Percentiles rank a stretch among this genome's conserved stretches.
Evolutionary conservation across 2,797 vertebrate genomes (phyloP).

Genomic region (Chrosomus eos): DNA sequence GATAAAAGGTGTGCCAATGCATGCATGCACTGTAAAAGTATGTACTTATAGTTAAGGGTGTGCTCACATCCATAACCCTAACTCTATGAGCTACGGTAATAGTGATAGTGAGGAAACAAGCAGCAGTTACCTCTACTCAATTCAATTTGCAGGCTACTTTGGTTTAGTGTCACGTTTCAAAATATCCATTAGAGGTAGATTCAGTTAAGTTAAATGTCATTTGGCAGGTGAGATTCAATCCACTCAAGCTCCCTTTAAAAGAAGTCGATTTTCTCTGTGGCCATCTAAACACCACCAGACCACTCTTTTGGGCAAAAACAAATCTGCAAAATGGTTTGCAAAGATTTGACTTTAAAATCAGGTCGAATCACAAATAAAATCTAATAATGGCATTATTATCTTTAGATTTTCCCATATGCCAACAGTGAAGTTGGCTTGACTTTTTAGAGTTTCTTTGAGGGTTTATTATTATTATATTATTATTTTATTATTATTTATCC

Average conservation of each 20-base stretch:
- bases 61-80: background rate
- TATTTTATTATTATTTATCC: background rate
- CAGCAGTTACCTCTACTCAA: background rate
- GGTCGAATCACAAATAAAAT: background rate
- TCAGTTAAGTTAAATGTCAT: slow-evolving; percentile 12
- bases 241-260: background rate
- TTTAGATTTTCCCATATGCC: background rate
- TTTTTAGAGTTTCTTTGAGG: no score
- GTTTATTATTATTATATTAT: no score
- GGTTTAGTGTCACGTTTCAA: slow-evolving; percentile 13
- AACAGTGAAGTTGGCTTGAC: background rate
- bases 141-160: slow-evolving; percentile 13
- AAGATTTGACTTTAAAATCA: background rate
- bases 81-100: background rate
- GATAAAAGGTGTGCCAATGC: background rate
- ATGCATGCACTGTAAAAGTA: background rate
- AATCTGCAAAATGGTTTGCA: background rate
- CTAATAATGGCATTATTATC: background rate
- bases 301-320: background rate
- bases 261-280: background rate
- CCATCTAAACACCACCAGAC: background rate
- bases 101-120: background rate
- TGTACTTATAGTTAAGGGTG: background rate
- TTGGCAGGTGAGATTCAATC: slow-evolving; percentile 21
- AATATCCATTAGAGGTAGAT: slow-evolving; percentile 31